Evolutionary conservation across 2,888 invertebrate species (phyloP).

Genomic region (Hermaeophaga mercurialis): DNA sequence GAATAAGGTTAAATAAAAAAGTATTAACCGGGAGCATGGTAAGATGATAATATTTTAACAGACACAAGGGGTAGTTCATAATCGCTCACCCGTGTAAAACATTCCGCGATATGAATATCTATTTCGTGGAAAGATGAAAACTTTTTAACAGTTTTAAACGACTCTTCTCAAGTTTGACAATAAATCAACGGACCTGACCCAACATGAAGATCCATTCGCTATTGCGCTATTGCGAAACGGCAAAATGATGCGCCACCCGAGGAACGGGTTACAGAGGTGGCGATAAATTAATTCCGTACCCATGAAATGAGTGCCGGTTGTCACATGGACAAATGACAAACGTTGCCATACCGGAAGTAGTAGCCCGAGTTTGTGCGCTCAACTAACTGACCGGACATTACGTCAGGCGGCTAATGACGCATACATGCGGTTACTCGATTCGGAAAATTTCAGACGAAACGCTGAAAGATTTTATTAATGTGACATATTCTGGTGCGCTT

Average conservation of each 20-base stretch:
- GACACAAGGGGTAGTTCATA: too few relatives aligned
- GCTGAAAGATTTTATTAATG: conserved; percentile 23
- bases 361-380: conserved; percentile 51
- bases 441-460: conserved; percentile 37
- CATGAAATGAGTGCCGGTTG: conserved; percentile 49
- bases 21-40: too few relatives aligned
- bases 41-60: too few relatives aligned
- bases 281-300: conserved; percentile 45
- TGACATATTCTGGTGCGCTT: conserved; percentile 17
- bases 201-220: conserved; percentile 6
- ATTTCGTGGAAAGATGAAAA: not conserved
- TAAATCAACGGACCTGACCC: conserved; percentile 12
- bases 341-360: conserved; percentile 49
- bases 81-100: too few relatives aligned
- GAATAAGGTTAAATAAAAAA: too few relatives aligned
- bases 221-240: conserved; percentile 25
- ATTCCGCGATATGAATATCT: too few relatives aligned
- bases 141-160: not conserved
- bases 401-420: conserved; percentile 48
- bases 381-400: conserved; percentile 45
- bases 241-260: conserved; percentile 12
- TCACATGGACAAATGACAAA: conserved; percentile 51
- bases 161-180: conserved; percentile 6
- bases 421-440: conserved; percentile 39
- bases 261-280: conserved; percentile 22